Evolutionary conservation across 2,888 invertebrate species (phyloP).

Genomic region (Elgonia sp.): DNA sequence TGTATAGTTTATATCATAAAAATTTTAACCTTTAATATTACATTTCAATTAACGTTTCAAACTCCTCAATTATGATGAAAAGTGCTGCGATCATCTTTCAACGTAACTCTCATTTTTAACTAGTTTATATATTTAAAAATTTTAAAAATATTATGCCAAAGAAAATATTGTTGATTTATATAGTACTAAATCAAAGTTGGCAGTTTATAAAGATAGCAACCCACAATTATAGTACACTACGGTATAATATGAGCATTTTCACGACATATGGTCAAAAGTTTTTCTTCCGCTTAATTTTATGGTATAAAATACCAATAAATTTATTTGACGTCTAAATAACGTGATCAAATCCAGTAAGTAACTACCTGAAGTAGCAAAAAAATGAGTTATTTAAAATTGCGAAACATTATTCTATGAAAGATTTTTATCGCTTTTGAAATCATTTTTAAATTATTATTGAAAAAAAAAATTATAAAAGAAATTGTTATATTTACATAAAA

Average conservation of each 20-base stretch:
- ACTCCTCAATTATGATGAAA: too few relatives aligned
- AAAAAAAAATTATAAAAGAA: too few relatives aligned
- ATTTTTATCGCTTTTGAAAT: neutral
- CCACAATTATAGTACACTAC: conserved; percentile 42
- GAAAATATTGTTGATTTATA: conserved; percentile 30
- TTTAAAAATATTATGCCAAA: too few relatives aligned
- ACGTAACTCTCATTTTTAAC: too few relatives aligned
- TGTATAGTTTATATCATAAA: too few relatives aligned
- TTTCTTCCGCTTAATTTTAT: conserved; percentile 52
- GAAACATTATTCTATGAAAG: neutral
- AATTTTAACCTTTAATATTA: too few relatives aligned
- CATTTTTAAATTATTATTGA: too few relatives aligned
- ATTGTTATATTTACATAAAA: too few relatives aligned
- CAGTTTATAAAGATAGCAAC: conserved; percentile 49
- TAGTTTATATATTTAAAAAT: too few relatives aligned
- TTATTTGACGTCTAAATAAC: conserved; percentile 46
- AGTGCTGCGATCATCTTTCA: too few relatives aligned
- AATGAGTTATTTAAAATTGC: neutral
- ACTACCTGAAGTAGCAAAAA: neutral
- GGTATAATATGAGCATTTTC: conserved; percentile 50
- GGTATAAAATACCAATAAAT: conserved; percentile 56
- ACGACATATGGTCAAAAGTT: conserved; percentile 53
- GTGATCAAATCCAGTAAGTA: conserved; percentile 16
- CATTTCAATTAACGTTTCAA: too few relatives aligned
- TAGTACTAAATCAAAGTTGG: conserved; percentile 43